Conservation (phyloP, 2,888 invertebrate genomes). For the Drosophila diplacantha region DNA sequence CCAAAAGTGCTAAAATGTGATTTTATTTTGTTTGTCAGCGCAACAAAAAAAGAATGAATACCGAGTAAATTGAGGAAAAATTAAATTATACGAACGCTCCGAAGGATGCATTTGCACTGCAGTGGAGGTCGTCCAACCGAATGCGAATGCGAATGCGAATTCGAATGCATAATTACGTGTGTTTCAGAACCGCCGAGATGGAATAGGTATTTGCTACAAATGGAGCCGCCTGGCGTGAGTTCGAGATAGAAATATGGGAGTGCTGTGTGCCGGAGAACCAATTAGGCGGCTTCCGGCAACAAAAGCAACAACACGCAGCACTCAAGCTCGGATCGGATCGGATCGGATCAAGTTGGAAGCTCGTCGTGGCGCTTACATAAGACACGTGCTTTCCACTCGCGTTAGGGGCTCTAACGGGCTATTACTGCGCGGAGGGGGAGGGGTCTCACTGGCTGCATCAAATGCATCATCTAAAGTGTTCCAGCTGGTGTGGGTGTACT, state of each 20-base stretch:
- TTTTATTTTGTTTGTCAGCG: conserved; percentile 43
- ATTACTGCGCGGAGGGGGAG: background rate
- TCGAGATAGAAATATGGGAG: conserved; percentile 32
- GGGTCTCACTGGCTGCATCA: background rate
- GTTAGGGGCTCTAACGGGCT: background rate
- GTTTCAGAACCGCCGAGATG: conserved; percentile 8
- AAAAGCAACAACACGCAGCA: conserved; percentile 4
- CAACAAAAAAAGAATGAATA: conserved; percentile 27
- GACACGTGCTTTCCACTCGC: conserved; percentile 52
- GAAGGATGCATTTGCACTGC: conserved; percentile 37
- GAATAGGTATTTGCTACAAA: conserved; percentile 28
- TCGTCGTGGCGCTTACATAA: conserved; percentile 55
- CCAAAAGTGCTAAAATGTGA: conserved; percentile 62
- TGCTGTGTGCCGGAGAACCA: conserved; percentile 29
- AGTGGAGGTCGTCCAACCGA: conserved; percentile 52
- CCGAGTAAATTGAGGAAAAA: conserved; percentile 26
- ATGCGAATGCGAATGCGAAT: conserved; percentile 4
- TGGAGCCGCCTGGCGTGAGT: conserved; percentile 21
- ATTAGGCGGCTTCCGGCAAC: conserved; percentile 44
- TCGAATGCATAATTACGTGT: conserved; percentile 21
- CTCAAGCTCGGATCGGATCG: conserved; percentile 36
- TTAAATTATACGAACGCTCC: conserved; percentile 28
- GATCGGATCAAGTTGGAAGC: conserved; percentile 44
- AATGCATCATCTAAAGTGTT: background rate
- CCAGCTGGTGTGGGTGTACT: conserved; percentile 22